Conservation (phyloP, 1,140 invertebrate species). For the Melanaphis sacchari region DNA sequence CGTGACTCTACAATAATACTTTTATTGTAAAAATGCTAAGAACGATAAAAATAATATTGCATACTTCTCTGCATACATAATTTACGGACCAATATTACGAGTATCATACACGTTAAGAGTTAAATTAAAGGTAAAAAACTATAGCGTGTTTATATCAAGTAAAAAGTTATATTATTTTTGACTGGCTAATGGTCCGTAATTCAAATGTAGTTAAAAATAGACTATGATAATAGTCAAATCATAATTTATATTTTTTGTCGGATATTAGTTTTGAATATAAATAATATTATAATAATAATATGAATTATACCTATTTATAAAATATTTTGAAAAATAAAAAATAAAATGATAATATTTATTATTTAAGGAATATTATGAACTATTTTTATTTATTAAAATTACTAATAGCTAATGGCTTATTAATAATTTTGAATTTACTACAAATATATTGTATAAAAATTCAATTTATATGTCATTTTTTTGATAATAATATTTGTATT, state of each 20-base stretch:
- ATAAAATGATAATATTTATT: neutral
- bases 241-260: too few species aligned
- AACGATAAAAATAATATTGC: neutral
- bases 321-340: neutral
- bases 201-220: neutral
- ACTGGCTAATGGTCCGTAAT: neutral
- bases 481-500: neutral
- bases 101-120: neutral
- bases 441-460: too few species aligned
- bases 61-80: neutral
- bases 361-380: neutral
- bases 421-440: too few species aligned
- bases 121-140: neutral
- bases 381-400: neutral
- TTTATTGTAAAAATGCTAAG: neutral
- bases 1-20: neutral
- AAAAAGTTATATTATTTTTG: neutral
- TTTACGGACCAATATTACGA: neutral
- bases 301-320: too few species aligned
- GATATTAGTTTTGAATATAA: too few species aligned
- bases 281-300: too few species aligned
- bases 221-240: too few species aligned
- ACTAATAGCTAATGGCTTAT: too few species aligned
- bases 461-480: neutral
- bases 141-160: neutral